A percentile compares a stretch with the other conserved stretches of the same genome.
These are phyloP conservation scores for Gallinago nigripennis DNA, from an alignment of 2,797 vertebrate genomes.

Conservation along the genomic window DNA sequence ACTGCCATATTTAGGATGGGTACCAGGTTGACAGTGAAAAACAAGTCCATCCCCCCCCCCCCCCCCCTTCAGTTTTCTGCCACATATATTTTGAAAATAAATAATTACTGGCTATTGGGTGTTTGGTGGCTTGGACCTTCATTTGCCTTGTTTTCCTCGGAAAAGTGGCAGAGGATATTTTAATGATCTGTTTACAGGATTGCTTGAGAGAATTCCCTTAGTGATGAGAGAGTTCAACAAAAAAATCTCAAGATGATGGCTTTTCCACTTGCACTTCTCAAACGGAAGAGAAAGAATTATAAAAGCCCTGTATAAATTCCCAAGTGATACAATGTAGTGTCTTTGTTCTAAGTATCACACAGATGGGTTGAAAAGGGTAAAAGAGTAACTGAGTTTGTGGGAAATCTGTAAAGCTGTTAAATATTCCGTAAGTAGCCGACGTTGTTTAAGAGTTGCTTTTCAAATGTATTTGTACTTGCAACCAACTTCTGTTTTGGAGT, in stretches of 20 bases:
- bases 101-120: not conserved
- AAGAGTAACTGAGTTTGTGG: not conserved
- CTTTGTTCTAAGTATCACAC: not conserved
- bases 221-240: not conserved
- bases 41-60: accelerated
- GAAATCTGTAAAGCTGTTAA: not conserved
- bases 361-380: not conserved
- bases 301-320: not conserved
- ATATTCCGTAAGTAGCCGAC: not conserved
- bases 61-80: not conserved
- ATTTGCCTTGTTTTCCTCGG: not conserved
- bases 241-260: not conserved
- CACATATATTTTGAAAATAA: not conserved
- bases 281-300: not conserved
- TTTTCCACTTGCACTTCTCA: not conserved
- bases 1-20: not conserved
- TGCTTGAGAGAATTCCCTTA: not conserved
- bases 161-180: not conserved
- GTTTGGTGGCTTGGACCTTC: not conserved
- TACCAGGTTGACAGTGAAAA: not conserved
- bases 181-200: not conserved
- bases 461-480: not conserved
- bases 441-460: not conserved
- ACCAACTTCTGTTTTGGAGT: not conserved
- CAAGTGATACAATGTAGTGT: not conserved